Conservation (phyloP, 2,888 invertebrate species). For the Drosophila multiciliata region DNA sequence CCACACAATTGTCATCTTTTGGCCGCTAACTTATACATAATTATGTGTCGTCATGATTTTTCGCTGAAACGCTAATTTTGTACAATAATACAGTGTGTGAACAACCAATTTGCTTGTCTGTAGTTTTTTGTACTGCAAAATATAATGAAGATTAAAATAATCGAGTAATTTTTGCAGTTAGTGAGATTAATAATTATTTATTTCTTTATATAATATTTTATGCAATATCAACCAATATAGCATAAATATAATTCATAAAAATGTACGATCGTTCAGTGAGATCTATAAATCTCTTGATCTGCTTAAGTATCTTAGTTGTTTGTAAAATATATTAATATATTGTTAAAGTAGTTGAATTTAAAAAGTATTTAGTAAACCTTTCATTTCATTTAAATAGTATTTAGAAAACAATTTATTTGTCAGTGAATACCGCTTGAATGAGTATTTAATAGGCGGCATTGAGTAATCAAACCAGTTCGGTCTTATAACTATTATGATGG, state of each 20-base stretch:
- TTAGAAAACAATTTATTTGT: not conserved
- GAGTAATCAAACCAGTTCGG: constrained; percentile 14
- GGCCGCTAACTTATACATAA: constrained; percentile 28
- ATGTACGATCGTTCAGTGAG: no score
- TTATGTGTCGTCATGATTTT: constrained; percentile 30
- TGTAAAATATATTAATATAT: not conserved
- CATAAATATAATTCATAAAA: not conserved
- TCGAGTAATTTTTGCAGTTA: constrained; percentile 15
- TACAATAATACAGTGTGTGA: constrained; percentile 37
- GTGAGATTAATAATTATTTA: constrained; percentile 2
- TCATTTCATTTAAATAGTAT: not conserved
- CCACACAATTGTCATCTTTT: constrained; percentile 28
- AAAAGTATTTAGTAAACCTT: not conserved
- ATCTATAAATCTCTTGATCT: not conserved
- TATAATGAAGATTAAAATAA: constrained; percentile 11
- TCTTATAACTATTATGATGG: not conserved
- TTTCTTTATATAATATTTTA: not conserved
- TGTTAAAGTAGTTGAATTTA: not conserved
- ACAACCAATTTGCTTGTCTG: constrained; percentile 39
- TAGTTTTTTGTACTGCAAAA: constrained; percentile 7
- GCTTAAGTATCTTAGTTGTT: not conserved
- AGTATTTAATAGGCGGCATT: constrained; percentile 35
- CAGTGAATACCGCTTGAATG: constrained; percentile 3
- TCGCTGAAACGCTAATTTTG: constrained; percentile 42
- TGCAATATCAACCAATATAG: not conserved